These are phyloP conservation scores for Leistus spinibarbis DNA, from an alignment of 2,888 invertebrate genomes.

Conservation along the genomic window DNA sequence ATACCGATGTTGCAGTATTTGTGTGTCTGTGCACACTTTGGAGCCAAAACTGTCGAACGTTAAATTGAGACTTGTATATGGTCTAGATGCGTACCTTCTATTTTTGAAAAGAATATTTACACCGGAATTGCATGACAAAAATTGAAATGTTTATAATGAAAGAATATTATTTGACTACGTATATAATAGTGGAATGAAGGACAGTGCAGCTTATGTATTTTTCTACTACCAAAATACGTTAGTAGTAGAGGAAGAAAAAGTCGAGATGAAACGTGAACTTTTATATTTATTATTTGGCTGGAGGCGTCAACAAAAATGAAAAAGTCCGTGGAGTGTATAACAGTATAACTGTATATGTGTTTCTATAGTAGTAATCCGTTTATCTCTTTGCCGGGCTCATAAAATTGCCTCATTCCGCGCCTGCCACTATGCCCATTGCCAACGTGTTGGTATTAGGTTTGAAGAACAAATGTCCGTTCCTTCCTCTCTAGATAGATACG, in stretches of 20 bases:
- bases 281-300: conserved; percentile 34
- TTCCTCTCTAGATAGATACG: background rate
- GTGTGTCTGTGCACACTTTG: too few species aligned
- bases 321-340: conserved; percentile 19
- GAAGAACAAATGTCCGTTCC: conserved; percentile 25
- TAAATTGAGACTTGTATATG: too few species aligned
- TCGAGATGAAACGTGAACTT: conserved; percentile 24
- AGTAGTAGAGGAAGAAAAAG: background rate
- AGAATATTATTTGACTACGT: too few species aligned
- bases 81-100: too few species aligned
- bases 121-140: too few species aligned
- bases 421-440: conserved; percentile 2
- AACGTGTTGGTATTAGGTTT: conserved; percentile 20
- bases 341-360: too few species aligned
- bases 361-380: conserved; percentile 35
- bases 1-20: too few species aligned
- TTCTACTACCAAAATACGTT: conserved; percentile 13
- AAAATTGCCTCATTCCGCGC: conserved; percentile 24
- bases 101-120: too few species aligned
- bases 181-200: background rate
- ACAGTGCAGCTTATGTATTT: conserved; percentile 11
- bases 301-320: conserved; percentile 34
- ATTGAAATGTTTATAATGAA: too few species aligned
- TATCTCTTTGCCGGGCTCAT: conserved; percentile 27
- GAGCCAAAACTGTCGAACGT: too few species aligned